These are phyloP conservation scores for Lutjanus campechanus DNA, from an alignment of 2,797 vertebrate genomes.

Conservation along the genomic window DNA sequence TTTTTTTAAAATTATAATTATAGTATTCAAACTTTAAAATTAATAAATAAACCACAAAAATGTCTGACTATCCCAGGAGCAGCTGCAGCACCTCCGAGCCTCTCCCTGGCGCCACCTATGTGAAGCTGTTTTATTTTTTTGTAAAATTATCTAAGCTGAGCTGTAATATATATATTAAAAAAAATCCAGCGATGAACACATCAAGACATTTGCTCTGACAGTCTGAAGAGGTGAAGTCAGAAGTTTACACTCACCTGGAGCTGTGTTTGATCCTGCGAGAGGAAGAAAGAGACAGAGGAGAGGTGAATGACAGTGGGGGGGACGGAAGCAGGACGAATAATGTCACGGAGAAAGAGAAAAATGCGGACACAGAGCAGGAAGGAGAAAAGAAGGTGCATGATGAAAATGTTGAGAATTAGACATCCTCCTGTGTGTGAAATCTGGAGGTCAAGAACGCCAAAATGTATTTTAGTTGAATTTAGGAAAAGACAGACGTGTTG, in stretches of 20 bases:
- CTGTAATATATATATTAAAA: slow-evolving; percentile 13
- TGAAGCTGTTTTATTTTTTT: not conserved
- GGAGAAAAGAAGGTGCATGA: slow-evolving; percentile 45
- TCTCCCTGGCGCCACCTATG: too few relatives aligned
- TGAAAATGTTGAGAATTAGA: slow-evolving; percentile 49
- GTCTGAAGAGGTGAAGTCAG: slow-evolving; percentile 32
- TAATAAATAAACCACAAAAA: too few relatives aligned
- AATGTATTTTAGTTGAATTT: slow-evolving; percentile 44
- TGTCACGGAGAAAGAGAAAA: slow-evolving; percentile 40
- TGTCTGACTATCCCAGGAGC: too few relatives aligned
- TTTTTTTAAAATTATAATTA: too few relatives aligned
- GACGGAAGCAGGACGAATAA: slow-evolving; percentile 43
- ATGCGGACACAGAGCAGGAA: slow-evolving; percentile 48
- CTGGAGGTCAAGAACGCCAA: slow-evolving; percentile 24
- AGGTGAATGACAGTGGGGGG: slow-evolving; percentile 34
- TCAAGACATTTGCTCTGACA: slow-evolving; percentile 34
- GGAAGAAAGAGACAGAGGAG: slow-evolving; percentile 37
- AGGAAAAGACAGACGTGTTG: slow-evolving; percentile 10
- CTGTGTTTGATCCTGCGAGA: slow-evolving; percentile 58
- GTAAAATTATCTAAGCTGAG: not conserved
- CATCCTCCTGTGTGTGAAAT: slow-evolving; percentile 55
- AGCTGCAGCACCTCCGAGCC: too few relatives aligned
- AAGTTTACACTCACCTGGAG: slow-evolving; percentile 37
- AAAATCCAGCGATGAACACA: slow-evolving; percentile 40
- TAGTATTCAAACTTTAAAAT: too few relatives aligned